Conservation (phyloP, 2,888 invertebrate genomes). For the Cinara cedri region DNA sequence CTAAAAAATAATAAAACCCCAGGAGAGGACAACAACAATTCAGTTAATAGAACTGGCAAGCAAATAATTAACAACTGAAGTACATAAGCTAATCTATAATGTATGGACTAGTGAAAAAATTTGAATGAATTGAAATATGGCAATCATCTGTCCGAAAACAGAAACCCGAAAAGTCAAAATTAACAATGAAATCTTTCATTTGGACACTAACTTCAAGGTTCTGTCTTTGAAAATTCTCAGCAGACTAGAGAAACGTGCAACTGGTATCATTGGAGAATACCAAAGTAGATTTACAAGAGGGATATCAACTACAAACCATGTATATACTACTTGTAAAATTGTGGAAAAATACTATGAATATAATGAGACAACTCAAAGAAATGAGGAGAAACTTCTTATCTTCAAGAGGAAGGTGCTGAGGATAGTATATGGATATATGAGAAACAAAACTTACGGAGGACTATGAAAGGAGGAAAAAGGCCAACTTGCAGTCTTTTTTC, state of each 20-base stretch:
- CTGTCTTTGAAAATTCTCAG: too few species aligned
- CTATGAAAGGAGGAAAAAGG: constrained; percentile 25
- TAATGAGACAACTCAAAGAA: neutral
- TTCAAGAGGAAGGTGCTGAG: neutral
- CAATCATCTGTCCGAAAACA: too few species aligned
- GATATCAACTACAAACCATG: neutral
- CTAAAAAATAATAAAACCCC: neutral
- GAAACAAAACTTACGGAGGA: constrained; percentile 8
- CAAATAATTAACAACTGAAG: constrained; percentile 31
- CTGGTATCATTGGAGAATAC: neutral
- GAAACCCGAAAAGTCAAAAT: too few species aligned
- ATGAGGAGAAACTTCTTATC: too few species aligned
- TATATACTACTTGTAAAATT: neutral
- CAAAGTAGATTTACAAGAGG: neutral
- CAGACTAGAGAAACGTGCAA: neutral
- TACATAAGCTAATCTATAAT: constrained; percentile 22
- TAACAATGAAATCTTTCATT: too few species aligned
- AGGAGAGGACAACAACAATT: neutral
- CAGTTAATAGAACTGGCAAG: constrained; percentile 21
- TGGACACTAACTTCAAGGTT: too few species aligned
- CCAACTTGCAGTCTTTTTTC: constrained; percentile 11
- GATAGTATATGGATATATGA: neutral
- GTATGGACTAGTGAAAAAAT: constrained; percentile 4
- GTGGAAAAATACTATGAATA: neutral
- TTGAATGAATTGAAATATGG: neutral